These are phyloP conservation scores for Brassicogethes aeneus DNA, from an alignment of 2,888 invertebrate species.

Conservation along the genomic window DNA sequence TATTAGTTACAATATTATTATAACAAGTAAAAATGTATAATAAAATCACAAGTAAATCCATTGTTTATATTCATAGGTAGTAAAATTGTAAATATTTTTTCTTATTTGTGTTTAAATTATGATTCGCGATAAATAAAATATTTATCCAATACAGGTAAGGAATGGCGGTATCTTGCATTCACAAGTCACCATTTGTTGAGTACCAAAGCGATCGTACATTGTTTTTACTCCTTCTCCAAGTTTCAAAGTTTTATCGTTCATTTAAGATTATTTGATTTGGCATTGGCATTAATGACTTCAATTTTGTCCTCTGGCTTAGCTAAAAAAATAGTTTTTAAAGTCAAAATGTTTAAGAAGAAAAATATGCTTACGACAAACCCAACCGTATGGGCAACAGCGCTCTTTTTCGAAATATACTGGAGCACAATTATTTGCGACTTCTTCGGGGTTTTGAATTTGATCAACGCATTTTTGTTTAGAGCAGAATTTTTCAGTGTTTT, in stretches of 20 bases:
- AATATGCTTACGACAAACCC: slow-evolving; percentile 10
- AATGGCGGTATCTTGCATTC: slow-evolving; percentile 11
- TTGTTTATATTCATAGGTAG: too few relatives aligned
- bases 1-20: too few relatives aligned
- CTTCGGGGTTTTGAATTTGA: slow-evolving; percentile 4
- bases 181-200: too few relatives aligned
- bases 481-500: slow-evolving; percentile 14
- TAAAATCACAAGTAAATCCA: too few relatives aligned
- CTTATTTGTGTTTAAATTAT: too few relatives aligned
- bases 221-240: slow-evolving; percentile 11
- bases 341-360: neutral
- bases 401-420: slow-evolving; percentile 9
- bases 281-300: neutral
- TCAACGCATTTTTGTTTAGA: slow-evolving; percentile 9
- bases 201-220: too few relatives aligned
- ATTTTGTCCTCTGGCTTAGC: neutral
- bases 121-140: too few relatives aligned
- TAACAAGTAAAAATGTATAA: too few relatives aligned
- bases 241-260: slow-evolving; percentile 6
- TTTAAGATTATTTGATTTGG: neutral
- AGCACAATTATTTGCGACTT: slow-evolving; percentile 12
- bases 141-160: slow-evolving; percentile 12
- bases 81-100: too few relatives aligned
- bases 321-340: too few relatives aligned
- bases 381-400: slow-evolving; percentile 11